Conservation (phyloP, 2,113 vertebrate genomes). For the Anolis sagrei region DNA sequence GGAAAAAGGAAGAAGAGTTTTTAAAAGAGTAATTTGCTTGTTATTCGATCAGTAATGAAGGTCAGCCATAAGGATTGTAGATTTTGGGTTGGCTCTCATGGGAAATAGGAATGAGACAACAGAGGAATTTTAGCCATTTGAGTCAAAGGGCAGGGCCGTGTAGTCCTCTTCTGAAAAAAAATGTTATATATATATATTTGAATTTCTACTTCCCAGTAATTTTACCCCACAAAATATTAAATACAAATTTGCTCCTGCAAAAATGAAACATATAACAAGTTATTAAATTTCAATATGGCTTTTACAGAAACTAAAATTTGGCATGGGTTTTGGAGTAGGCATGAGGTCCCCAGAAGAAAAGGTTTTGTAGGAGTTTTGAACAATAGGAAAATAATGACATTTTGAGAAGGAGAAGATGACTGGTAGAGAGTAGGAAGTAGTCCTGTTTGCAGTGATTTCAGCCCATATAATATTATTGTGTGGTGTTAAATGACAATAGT, state of each 20-base stretch:
- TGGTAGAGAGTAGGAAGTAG: too few relatives aligned
- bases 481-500: too few relatives aligned
- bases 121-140: neutral
- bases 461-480: too few relatives aligned
- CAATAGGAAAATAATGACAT: too few relatives aligned
- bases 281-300: too few relatives aligned
- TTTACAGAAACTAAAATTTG: too few relatives aligned
- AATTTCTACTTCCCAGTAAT: neutral
- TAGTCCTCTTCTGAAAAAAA: neutral
- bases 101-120: conserved; percentile 5
- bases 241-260: neutral
- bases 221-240: neutral
- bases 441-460: too few relatives aligned
- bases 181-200: neutral
- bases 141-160: neutral
- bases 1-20: neutral
- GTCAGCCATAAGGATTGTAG: neutral
- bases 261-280: neutral
- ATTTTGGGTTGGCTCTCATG: neutral
- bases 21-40: neutral
- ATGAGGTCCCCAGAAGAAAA: too few relatives aligned
- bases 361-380: too few relatives aligned
- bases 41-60: neutral
- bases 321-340: too few relatives aligned
- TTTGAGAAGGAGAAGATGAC: too few relatives aligned